Conservation (phyloP, 2,113 vertebrate species). For the Galeopterus variegatus region DNA sequence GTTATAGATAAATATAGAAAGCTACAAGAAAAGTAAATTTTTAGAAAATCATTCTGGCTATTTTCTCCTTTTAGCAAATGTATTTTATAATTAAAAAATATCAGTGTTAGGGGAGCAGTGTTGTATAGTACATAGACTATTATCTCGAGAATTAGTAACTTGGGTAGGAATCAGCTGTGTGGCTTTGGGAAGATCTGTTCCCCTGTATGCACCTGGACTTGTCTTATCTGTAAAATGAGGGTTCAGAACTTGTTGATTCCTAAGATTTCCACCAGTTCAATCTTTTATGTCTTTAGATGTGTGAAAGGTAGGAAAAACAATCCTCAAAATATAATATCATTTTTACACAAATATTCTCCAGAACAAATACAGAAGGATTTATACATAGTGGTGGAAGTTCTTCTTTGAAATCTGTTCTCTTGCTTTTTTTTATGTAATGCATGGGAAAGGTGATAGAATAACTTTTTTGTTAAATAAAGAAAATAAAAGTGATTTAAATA, state of each 20-base stretch:
- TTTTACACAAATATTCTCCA: background rate
- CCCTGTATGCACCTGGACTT: background rate
- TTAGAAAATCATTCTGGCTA: background rate
- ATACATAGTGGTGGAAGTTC: background rate
- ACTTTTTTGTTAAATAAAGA: conserved; percentile 36
- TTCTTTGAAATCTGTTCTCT: background rate
- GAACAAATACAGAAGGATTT: background rate
- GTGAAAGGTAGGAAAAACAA: background rate
- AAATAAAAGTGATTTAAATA: conserved; percentile 12
- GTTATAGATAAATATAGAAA: background rate
- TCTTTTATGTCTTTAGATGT: background rate
- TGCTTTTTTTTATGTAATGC: background rate
- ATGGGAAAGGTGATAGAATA: background rate
- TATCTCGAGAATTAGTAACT: background rate
- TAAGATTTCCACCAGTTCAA: background rate
- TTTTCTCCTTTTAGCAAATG: background rate
- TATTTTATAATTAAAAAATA: background rate
- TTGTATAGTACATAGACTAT: background rate
- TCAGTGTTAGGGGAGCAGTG: background rate
- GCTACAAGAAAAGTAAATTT: background rate
- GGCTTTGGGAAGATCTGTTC: background rate
- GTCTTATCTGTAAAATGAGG: background rate
- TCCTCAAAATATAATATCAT: background rate
- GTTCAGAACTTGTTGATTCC: background rate
- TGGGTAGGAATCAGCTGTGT: background rate